Percentiles rank a stretch among this genome's conserved stretches.
phyloP scores from a whole-genome alignment of 2,113 vertebrate species.

The Heloderma charlesbogerti region DNA sequence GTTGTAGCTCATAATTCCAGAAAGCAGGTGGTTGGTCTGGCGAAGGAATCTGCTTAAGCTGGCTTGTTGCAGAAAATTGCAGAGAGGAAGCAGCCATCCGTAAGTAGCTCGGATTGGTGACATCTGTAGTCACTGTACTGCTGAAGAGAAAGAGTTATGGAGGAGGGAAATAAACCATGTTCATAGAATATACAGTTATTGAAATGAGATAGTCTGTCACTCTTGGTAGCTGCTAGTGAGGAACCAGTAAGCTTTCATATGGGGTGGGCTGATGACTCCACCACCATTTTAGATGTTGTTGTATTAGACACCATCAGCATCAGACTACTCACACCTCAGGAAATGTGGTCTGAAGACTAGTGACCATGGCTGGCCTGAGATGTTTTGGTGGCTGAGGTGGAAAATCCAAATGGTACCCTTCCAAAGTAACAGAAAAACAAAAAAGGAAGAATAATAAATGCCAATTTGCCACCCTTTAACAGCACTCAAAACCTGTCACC shows the following conservation, averaged over 20 bases:
- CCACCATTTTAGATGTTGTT: background rate
- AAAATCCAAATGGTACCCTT: background rate
- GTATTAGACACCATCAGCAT: background rate
- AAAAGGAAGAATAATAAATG: too few species aligned
- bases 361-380: background rate
- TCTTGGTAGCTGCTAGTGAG: background rate
- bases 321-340: background rate
- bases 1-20: conserved; percentile 84
- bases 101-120: conserved; percentile 89
- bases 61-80: conserved; percentile 49
- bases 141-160: conserved; percentile 60
- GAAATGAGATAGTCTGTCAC: background rate
- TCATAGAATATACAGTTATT: background rate
- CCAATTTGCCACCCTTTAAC: too few species aligned
- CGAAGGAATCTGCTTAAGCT: conserved; percentile 77
- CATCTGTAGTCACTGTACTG: conserved; percentile 75
- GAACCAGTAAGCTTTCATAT: background rate
- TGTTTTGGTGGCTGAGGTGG: background rate
- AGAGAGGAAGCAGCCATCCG: conserved; percentile 74
- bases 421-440: too few species aligned
- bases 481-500: too few species aligned
- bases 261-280: background rate
- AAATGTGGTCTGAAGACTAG: background rate
- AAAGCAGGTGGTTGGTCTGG: conserved; percentile 75
- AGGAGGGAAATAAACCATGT: conserved; percentile 26